Conservation (phyloP, 2,113 vertebrate genomes). For the Periophthalmodon schlosseri region DNA sequence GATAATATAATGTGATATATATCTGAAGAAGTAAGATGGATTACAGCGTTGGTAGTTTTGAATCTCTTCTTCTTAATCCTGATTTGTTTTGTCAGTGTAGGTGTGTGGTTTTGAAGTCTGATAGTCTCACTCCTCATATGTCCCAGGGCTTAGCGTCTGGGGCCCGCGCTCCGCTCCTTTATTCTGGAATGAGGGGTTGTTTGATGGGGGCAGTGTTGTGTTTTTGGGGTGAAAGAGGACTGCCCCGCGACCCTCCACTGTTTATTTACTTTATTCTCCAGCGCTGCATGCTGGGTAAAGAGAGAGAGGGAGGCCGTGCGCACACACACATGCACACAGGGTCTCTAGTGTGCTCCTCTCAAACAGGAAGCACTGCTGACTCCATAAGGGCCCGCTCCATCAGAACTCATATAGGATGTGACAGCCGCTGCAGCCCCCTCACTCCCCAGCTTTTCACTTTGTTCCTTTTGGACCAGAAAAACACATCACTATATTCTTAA, state of each 20-base stretch:
- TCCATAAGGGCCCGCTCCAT: constrained; percentile 68
- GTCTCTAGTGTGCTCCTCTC: constrained; percentile 61
- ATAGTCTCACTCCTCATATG: constrained; percentile 68
- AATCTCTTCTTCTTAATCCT: constrained; percentile 20
- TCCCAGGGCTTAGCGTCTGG: constrained; percentile 65
- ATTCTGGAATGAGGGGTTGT: constrained; percentile 74
- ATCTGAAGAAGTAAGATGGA: not conserved
- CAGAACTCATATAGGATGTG: constrained; percentile 64
- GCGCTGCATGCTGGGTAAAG: constrained; percentile 77
- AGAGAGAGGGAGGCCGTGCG: constrained; percentile 53
- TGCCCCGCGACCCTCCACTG: constrained; percentile 77
- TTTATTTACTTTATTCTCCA: constrained; percentile 83
- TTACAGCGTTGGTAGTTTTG: not conserved
- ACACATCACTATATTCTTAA: constrained; percentile 6
- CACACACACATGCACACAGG: constrained; percentile 37
- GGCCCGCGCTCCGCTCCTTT: constrained; percentile 66
- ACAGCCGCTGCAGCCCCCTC: constrained; percentile 57
- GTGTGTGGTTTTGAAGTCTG: constrained; percentile 54
- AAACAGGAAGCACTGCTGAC: constrained; percentile 72
- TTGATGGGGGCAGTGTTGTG: constrained; percentile 80
- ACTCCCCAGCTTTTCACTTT: constrained; percentile 41
- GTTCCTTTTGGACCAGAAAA: constrained; percentile 17
- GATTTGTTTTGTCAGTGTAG: constrained; percentile 54
- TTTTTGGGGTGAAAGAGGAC: constrained; percentile 78
- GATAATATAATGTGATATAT: too few species aligned